Base-by-base conservation (phyloP, 2,797 vertebrate species). In the Bradypodion pumilum region DNA sequence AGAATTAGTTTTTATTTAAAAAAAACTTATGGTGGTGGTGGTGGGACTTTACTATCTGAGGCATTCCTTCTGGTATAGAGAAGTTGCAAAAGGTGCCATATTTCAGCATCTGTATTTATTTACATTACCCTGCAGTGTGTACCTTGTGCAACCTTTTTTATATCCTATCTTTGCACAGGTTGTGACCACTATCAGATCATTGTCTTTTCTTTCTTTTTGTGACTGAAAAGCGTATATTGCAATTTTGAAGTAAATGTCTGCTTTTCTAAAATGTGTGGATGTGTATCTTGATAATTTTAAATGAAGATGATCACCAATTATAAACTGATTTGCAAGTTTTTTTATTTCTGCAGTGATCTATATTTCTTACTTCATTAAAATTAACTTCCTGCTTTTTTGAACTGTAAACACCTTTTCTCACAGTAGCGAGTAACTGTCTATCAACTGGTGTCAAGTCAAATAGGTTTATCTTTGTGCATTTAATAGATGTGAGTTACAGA, bases 41-140 rank as follows among this genome's bases (percentile, higher is more conserved):
- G 89, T 96, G 94, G 95, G 95, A 94, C 92, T 96, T 96, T 95
- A 94, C 94, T 96, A 95, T 94, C 92, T 88, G 86, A 95, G 95
- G 94, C 95, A 96, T 97, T 97, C 95, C 94, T 56, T 90, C 90
- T 92, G 90, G 91, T 95, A 91, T 92, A 94, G 94, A 90, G 87
- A 66, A 93, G 91, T 92, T 91, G 92, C 90, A 91, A 89, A 89
- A 93, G 40, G 94, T 94, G 94, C 95, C 92, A 88, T 93, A 89
- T 94, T 94, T 94, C 93, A 95, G 89, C 93, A 95, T 92, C 93
- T 93, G 87, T 96, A 95, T 95, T 95, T 95, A 94, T 94, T 94
- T 95, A 89, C 94, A 93, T 94, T 94, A 93, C 94, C 84, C 91
- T 94, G 90, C 89, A 91, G 85, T 90, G 86, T 95, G 87, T 90